Evolutionary conservation across 1,140 invertebrate genomes (phyloP), one percentile per base, ranked within the genome.

Genomic region (Gryllus bimaculatus): DNA sequence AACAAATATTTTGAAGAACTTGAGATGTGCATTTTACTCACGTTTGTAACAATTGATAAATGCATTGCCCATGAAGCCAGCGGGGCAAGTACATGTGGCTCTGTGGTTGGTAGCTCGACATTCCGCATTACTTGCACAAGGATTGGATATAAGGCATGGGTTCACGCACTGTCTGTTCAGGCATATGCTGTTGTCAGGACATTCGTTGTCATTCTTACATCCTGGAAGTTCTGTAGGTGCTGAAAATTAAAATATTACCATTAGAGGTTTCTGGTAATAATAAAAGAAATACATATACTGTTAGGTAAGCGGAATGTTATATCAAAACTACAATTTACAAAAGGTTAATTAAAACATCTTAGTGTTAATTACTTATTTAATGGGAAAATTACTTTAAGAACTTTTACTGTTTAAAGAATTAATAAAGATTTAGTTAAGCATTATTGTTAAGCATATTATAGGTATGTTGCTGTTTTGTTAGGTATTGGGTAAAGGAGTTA

Each of bases 81-180:
- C 84, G 47, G 93, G 90, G 84, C 96, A 97, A 54, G 87, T 89
- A 84, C 95, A 97, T 7, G 90, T 85, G 10, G 94, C 93, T 81
- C 90, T 90, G 84, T 96, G 95, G 75, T 92, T 90, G 26, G 89
- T 85, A 0, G 93, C 91, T 77, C 89, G 87, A 81, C 96, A 97
- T 80, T 93, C 90, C 4, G 95, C 95, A 48, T 92, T 93, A 0
- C 88, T 85, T 18, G 94, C 93, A 85, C 96, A 97, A 20, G 93
- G 92, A 82, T 91, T 93, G 12, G 88, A 87, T 73, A 91, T 86
- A 8, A 88, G 85, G 83, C 96, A 97, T 6, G 93, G 94, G 85
- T 93, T 92, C 26, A 93, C 88, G 83, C 94, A 96, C 73, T 88
- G 88, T 26, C 90, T 86, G 80, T 93, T 92, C 18, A 93, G 84